Evolutionary conservation across 1,140 invertebrate species (phyloP).

Genomic region (Drosophila sturtevanti): DNA sequence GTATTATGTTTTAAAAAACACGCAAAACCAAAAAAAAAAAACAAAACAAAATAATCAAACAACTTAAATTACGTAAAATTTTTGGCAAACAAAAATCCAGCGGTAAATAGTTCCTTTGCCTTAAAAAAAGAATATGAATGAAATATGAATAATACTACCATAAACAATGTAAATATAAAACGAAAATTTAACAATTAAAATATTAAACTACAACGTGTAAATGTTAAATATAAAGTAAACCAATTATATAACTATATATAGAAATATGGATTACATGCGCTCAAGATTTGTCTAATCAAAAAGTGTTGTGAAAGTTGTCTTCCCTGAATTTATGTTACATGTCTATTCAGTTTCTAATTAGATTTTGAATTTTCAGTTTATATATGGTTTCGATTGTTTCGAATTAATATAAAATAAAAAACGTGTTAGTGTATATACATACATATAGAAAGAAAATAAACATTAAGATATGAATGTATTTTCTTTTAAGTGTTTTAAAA

Average conservation of each 20-base stretch:
- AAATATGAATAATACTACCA: background rate
- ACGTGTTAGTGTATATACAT: constrained; percentile 55
- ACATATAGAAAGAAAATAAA: constrained; percentile 33
- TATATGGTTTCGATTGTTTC: constrained; percentile 28
- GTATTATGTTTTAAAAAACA: constrained; percentile 13
- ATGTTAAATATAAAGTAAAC: constrained; percentile 39
- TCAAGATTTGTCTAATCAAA: constrained; percentile 68
- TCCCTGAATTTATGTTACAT: constrained; percentile 61
- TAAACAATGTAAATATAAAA: constrained; percentile 28
- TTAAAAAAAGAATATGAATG: constrained; percentile 34
- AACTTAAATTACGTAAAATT: constrained; percentile 60
- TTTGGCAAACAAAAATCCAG: constrained; percentile 81
- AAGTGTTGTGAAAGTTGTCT: constrained; percentile 77
- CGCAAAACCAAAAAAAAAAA: constrained; percentile 17
- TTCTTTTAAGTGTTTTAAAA: constrained; percentile 29
- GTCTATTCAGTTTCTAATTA: constrained; percentile 26
- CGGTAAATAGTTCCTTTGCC: constrained; percentile 80
- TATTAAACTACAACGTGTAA: constrained; percentile 50
- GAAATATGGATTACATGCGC: constrained; percentile 49
- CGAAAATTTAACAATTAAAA: constrained; percentile 28
- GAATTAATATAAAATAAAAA: background rate
- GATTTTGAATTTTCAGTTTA: background rate
- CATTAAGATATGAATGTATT: constrained; percentile 12
- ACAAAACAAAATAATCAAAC: constrained; percentile 34
- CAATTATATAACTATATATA: constrained; percentile 17